Evolutionary conservation across 2,888 invertebrate genomes (phyloP).

Genomic region (Carabus problematicus): DNA sequence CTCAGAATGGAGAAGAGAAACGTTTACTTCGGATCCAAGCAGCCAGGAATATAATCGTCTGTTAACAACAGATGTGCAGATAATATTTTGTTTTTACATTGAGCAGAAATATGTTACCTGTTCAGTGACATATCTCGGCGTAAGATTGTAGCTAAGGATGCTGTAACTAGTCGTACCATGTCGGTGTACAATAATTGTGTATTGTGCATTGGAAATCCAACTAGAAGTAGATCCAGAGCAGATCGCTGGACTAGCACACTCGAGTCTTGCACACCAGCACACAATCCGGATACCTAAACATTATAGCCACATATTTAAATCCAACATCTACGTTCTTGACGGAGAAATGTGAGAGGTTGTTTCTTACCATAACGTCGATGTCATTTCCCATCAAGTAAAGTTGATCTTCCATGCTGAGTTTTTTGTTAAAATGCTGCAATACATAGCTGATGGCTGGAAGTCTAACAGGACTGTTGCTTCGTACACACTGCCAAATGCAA

Average conservation of each 20-base stretch:
- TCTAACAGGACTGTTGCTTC: slow-evolving; percentile 80
- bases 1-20: slow-evolving; percentile 55
- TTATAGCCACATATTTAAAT: no score
- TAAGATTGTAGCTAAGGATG: slow-evolving; percentile 76
- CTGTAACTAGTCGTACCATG: slow-evolving; percentile 74
- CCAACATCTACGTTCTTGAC: no score
- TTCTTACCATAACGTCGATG: slow-evolving; percentile 78
- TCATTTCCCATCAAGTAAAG: slow-evolving; percentile 83
- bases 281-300: slow-evolving; percentile 73
- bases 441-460: slow-evolving; percentile 84
- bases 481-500: slow-evolving; percentile 87
- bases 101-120: slow-evolving; percentile 59
- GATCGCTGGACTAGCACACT: slow-evolving; percentile 85
- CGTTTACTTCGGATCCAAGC: slow-evolving; percentile 73
- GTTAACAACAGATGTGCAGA: neutral
- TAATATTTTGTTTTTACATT: neutral
- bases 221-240: slow-evolving; percentile 80
- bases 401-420: slow-evolving; percentile 81
- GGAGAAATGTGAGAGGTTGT: no score
- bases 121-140: slow-evolving; percentile 91
- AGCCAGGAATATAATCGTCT: slow-evolving; percentile 86
- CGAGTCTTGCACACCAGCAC: slow-evolving; percentile 79
- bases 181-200: slow-evolving; percentile 73
- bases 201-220: slow-evolving; percentile 86
- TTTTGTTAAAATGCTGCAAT: slow-evolving; percentile 79